Percentiles rank a stretch among this genome's conserved stretches.
Conservation (phyloP, 2,888 invertebrate genomes). For the Coleophora flavipennella region DNA sequence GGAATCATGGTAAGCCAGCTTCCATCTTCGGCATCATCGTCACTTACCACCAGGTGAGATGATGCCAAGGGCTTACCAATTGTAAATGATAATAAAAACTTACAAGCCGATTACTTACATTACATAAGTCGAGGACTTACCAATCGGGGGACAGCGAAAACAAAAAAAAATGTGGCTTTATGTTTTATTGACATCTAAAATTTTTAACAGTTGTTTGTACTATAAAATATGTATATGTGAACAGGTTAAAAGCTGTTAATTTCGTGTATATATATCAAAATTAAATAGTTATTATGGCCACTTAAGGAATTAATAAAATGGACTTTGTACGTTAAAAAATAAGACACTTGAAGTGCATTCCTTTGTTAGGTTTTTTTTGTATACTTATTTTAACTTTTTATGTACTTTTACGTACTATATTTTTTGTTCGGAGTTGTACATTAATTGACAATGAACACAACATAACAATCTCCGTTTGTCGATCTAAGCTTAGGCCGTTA, state of each 20-base stretch:
- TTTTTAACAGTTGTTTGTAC: slow-evolving; percentile 69
- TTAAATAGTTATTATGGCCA: slow-evolving; percentile 52
- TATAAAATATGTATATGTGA: slow-evolving; percentile 71
- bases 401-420: slow-evolving; percentile 13
- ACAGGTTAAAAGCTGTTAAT: slow-evolving; percentile 62
- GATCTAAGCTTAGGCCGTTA: slow-evolving; percentile 18
- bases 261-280: slow-evolving; percentile 38
- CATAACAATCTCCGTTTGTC: slow-evolving; percentile 41
- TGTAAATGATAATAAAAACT: too few relatives aligned
- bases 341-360: slow-evolving; percentile 39
- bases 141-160: slow-evolving; percentile 14
- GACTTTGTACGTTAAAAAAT: slow-evolving; percentile 33
- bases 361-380: slow-evolving; percentile 4
- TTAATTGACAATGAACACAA: slow-evolving; percentile 34
- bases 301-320: slow-evolving; percentile 52
- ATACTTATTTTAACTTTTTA: slow-evolving; percentile 34
- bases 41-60: too few relatives aligned
- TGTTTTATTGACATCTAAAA: slow-evolving; percentile 70
- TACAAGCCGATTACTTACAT: too few relatives aligned
- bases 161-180: slow-evolving; percentile 32
- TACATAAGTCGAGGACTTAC: neutral
- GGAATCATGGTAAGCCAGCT: too few relatives aligned
- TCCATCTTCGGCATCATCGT: too few relatives aligned
- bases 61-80: too few relatives aligned
- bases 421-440: slow-evolving; percentile 21